Evolutionary conservation across 2,797 vertebrate species (phyloP), one percentile per base, ranked within the genome.

Genomic region (Huso huso): DNA sequence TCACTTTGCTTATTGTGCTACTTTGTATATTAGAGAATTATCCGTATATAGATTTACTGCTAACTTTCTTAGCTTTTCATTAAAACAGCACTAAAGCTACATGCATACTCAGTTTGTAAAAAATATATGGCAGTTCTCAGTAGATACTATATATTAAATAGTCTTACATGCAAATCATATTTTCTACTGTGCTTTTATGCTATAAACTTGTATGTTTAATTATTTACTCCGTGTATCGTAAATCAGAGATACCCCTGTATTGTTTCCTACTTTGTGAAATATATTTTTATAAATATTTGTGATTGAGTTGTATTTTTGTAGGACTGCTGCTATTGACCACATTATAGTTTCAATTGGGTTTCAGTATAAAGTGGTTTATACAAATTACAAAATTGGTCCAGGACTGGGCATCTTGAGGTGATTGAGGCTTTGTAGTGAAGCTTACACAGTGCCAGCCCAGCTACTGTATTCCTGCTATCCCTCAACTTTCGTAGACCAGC

Each of bases 231-330:
- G 92, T 95, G 94, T 95, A 96, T 93, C 97, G 95, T 97, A 96
- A 37, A 95, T 92, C 93, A 92, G 93, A 97, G 92, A 95, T 95
- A 95, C 91, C 93, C 90, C 89, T 98, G 96, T 97, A 98, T 93
- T 91, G 95, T 98, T 99, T 99, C 94, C 93, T 99, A 99, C 95
- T 97, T 96, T 91, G 94, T 99, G 94, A 99, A 99, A 99, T 99
- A 98, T 99, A 96, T 99, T 98, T 99, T 98, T 99, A 98, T 97
- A 99, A 98, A 98, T 99, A 97, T 77, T 90, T 84, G 84, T 75
- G 81, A 82, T 81, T 87, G 81, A 84, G 75, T 75, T 75, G 83
- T 87, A 79, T 67, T 82, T 84, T 66, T 68, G 48, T 6, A 63
- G 15, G 68, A 23, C 55, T 6, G 49, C 61, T 23, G 57, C 57